Evolutionary conservation across 2,888 invertebrate genomes (phyloP).

Genomic region (Calephelis perditalis): DNA sequence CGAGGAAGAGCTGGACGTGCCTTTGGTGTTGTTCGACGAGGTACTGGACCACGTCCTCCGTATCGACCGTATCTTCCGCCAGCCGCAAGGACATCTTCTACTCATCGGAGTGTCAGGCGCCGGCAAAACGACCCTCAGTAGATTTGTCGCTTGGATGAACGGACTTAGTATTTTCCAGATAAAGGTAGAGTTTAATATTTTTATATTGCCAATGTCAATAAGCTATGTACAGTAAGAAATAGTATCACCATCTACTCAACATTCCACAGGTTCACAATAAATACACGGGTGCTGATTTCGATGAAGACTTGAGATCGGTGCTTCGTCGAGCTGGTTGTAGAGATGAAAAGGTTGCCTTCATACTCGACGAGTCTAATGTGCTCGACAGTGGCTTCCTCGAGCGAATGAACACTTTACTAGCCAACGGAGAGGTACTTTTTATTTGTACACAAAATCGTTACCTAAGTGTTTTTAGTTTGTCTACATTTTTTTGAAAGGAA

Average conservation of each 20-base stretch:
- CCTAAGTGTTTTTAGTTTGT: too few species aligned
- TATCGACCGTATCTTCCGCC: conserved; percentile 99
- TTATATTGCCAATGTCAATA: too few species aligned
- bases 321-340: conserved; percentile 92
- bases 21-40: conserved; percentile 98
- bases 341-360: conserved; percentile 99
- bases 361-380: conserved; percentile 99
- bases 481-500: too few species aligned
- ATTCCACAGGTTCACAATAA: conserved; percentile 92
- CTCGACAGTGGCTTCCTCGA: conserved; percentile 99
- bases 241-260: too few species aligned
- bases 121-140: conserved; percentile 98
- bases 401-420: conserved; percentile 98
- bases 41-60: conserved; percentile 99
- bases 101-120: conserved; percentile 99
- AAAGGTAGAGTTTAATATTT: conserved; percentile 78
- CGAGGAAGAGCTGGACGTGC: conserved; percentile 99
- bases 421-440: conserved; percentile 91
- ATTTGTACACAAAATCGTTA: too few species aligned
- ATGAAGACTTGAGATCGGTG: conserved; percentile 96
- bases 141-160: conserved; percentile 99
- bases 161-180: conserved; percentile 99
- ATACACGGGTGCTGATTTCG: conserved; percentile 98
- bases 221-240: too few species aligned
- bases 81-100: conserved; percentile 98